Conservation (phyloP, 2,797 vertebrate genomes). For the Catamblyrhynchus diadema region DNA sequence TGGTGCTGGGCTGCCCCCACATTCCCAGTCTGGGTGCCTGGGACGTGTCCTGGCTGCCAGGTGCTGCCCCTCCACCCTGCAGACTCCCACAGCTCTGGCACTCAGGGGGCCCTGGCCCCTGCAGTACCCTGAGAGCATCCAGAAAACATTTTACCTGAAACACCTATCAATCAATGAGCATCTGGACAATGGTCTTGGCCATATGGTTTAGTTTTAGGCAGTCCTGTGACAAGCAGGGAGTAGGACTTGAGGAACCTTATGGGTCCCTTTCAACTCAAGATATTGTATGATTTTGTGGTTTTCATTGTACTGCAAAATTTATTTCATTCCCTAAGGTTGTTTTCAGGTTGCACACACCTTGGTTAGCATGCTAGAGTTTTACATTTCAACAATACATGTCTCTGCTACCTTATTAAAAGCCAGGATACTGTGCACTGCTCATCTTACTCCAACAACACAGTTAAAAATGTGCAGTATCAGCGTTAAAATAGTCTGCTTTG, state of each 20-base stretch:
- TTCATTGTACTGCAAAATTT: not conserved
- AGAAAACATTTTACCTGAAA: not conserved
- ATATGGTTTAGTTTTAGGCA: not conserved
- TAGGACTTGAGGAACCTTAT: not conserved
- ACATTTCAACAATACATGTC: not conserved
- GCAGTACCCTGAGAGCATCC: not conserved
- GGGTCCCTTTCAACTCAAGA: not conserved
- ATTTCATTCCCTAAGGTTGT: not conserved
- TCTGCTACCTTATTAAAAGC: not conserved
- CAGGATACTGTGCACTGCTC: not conserved
- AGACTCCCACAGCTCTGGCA: accelerated
- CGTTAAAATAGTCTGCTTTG: not conserved
- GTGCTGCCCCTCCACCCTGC: not conserved
- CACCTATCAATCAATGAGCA: not conserved
- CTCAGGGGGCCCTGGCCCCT: not conserved
- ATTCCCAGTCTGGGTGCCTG: not conserved
- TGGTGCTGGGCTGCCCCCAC: not conserved
- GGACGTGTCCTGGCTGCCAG: not conserved
- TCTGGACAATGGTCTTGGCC: not conserved
- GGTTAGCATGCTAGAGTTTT: not conserved
- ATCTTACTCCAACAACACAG: not conserved
- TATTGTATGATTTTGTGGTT: too few relatives aligned
- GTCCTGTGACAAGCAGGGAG: not conserved
- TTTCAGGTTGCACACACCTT: not conserved
- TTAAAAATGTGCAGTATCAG: not conserved